phyloP scores from a whole-genome alignment of 2,888 invertebrate genomes.

The Tortrix viridana region DNA sequence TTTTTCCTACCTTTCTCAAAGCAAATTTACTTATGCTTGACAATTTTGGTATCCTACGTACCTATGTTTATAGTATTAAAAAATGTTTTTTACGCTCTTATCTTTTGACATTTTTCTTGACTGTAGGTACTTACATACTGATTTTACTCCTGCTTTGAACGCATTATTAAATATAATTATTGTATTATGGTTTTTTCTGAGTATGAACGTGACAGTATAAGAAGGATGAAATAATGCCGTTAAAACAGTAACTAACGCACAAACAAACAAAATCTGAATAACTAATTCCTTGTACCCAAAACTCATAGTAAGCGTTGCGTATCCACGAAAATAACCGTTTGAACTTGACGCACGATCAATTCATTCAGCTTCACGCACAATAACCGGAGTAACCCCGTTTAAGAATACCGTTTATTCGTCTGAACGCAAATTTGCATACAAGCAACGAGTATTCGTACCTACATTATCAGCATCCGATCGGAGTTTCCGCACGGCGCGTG shows the following conservation, averaged over 20 bases:
- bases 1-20: too few species aligned
- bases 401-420: slow-evolving; percentile 67
- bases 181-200: too few species aligned
- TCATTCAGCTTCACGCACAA: slow-evolving; percentile 67
- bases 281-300: background rate
- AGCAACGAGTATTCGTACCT: slow-evolving; percentile 57
- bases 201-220: too few species aligned
- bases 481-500: slow-evolving; percentile 53
- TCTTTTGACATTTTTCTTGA: too few species aligned
- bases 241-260: background rate
- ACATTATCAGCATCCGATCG: slow-evolving; percentile 52
- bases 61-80: too few species aligned
- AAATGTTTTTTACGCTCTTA: too few species aligned
- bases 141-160: too few species aligned
- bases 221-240: background rate
- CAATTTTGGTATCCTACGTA: too few species aligned
- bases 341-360: slow-evolving; percentile 47
- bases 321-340: slow-evolving; percentile 40
- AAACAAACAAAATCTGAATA: background rate
- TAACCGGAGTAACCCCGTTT: slow-evolving; percentile 72
- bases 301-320: slow-evolving; percentile 13
- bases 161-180: too few species aligned
- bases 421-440: slow-evolving; percentile 70
- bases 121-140: too few species aligned
- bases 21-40: too few species aligned